Base-by-base conservation (phyloP, 2,797 vertebrate species). In the Hoplostethus atlanticus region DNA sequence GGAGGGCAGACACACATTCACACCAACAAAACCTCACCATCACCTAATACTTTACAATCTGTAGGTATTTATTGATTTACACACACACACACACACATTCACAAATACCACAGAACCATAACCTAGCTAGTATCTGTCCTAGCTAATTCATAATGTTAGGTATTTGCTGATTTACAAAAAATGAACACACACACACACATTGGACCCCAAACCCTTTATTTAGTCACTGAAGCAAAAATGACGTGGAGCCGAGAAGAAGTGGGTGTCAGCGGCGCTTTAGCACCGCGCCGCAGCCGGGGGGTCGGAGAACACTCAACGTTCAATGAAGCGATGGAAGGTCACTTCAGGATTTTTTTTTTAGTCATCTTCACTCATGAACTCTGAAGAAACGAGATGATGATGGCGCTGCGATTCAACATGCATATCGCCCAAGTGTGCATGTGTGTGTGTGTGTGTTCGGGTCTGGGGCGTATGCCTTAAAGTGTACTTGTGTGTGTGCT, bases 301-400 rank as follows among this genome's bases (percentile, higher is more conserved):
- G 21, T 64, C 66, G 30, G 50, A 73, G 65, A 80, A 77, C 81
- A 68, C 61, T 78, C 86, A 16, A 21, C 57, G 53, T 85, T 68
- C 73, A 64, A 46, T n/a, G 28, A 64, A 76, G 67, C 59, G 89
- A 84, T 75, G 79, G 76, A 15, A 77, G 85, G 84, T 85, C 81
- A 86, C 64, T 80, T 79, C 80, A 73, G 80, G 75, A 73, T 63
- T 71, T 77, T 87, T 85, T 21, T 21, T 21, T 21, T 21, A 80
- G 73, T 87, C 77, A 85, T 71, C 81, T 89, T 80, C 77, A 73
- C 78, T 88, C 83, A 79, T 63, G 58, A 90, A 61, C 83, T 89
- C 81, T 87, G 74, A 53, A 79, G 79, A 73, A 76, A 81, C 60
- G 3, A 48, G 47, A 21, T 71, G 83, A 87, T 76, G 80, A 80